phyloP scores from a whole-genome alignment of 2,797 vertebrate species.

The Karalla daura region DNA sequence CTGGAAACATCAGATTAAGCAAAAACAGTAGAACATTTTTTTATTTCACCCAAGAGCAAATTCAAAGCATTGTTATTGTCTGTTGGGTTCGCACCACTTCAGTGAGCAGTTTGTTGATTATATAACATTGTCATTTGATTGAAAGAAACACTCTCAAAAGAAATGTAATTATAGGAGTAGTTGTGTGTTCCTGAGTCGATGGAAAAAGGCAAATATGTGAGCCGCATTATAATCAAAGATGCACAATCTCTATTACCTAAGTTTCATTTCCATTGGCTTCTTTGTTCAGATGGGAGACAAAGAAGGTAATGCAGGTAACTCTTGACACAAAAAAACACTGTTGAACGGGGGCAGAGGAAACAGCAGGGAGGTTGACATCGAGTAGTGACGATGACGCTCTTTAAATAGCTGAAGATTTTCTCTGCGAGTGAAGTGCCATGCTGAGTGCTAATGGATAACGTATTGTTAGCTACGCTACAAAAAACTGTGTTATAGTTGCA shows the following conservation, averaged over 20 bases:
- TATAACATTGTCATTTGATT: background rate
- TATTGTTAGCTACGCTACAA: conserved; percentile 9
- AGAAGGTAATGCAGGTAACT: background rate
- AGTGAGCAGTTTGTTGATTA: background rate
- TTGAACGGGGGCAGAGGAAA: conserved; percentile 36
- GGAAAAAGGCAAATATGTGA: background rate
- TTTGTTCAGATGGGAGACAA: conserved; percentile 13
- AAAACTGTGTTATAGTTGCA: background rate
- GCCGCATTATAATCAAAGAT: conserved; percentile 8
- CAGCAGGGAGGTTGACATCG: conserved; percentile 13
- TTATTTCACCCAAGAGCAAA: too few relatives aligned
- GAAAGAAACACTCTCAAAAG: background rate
- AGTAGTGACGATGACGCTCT: conserved; percentile 17
- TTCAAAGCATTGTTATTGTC: background rate
- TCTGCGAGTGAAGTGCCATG: conserved; percentile 6
- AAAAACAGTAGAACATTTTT: background rate
- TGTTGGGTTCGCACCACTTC: conserved; percentile 1
- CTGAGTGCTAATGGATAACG: conserved; percentile 45
- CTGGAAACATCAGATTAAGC: conserved; percentile 3
- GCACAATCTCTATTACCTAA: conserved; percentile 12
- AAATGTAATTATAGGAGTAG: too few relatives aligned
- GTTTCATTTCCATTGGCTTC: background rate
- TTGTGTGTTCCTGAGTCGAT: conserved; percentile 5
- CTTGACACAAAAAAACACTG: conserved; percentile 13
- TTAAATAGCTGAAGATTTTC: conserved; percentile 28